These are phyloP conservation scores for Rhyacichthys aspro DNA, from an alignment of 2,797 vertebrate genomes.

Conservation along the genomic window DNA sequence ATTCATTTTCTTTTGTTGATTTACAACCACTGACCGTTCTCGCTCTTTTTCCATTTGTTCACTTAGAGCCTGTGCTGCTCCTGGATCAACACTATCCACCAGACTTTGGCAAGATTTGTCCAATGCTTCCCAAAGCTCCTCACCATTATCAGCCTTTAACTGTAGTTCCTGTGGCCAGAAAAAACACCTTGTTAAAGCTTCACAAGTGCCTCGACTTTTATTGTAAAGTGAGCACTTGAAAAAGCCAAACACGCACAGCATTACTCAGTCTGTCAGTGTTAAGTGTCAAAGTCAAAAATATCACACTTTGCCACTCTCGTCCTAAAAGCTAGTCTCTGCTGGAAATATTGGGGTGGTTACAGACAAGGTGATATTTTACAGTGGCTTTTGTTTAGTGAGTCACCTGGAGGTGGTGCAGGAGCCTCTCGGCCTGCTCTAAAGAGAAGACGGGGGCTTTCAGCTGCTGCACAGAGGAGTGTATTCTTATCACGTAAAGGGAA, in stretches of 20 bases:
- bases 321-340: constrained; percentile 4
- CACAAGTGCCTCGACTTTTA: constrained; percentile 1
- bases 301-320: neutral
- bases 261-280: constrained; percentile 28
- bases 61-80: constrained; percentile 42
- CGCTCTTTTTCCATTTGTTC: constrained; percentile 61
- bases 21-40: constrained; percentile 59
- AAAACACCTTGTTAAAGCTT: constrained; percentile 8
- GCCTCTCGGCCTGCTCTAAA: constrained; percentile 71
- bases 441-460: constrained; percentile 73
- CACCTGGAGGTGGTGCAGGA: constrained; percentile 86
- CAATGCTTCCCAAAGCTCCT: constrained; percentile 71
- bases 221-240: neutral
- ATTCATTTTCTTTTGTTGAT: neutral
- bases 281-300: constrained; percentile 4
- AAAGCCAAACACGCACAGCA: constrained; percentile 5
- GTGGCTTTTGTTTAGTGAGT: constrained; percentile 6
- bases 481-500: constrained; percentile 67
- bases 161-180: constrained; percentile 81
- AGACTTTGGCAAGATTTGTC: constrained; percentile 55
- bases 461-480: constrained; percentile 75
- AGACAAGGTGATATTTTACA: neutral
- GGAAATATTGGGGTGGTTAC: constrained; percentile 1
- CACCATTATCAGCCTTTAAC: constrained; percentile 69
- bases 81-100: constrained; percentile 39